Base-by-base conservation (phyloP, 2,888 invertebrate species). In the Operophtera brumata region DNA sequence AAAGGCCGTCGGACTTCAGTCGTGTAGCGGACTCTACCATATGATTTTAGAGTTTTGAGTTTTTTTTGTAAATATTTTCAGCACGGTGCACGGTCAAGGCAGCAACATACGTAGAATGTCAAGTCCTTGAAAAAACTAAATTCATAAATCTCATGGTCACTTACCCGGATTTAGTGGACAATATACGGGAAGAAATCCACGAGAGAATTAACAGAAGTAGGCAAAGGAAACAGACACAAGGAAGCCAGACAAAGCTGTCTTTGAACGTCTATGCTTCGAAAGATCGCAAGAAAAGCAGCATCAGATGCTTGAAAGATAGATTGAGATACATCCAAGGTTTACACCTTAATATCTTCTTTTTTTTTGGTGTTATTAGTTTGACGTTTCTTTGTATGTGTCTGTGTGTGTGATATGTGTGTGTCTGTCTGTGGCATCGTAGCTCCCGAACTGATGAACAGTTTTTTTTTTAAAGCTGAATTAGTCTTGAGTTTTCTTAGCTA, bases 71-170 rank as follows among this genome's bases (percentile, higher is more conserved):
- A 13, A 32, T 34, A 1, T 36, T 70, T 73, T 57, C 64, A 90
- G 88, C 91, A 6, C 82, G 90, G 60, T 88, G 91, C 44, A 89
- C 91, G 35, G 86, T 92, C 3, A 87, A 88, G 77, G 91, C 91
- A 12, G 86, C 89, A 4, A 85, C 85, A 11, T 91, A 91, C 55
- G 89, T 90, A 0, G 91, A 92, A 74, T 86, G 91, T 56, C 90
- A 91, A 78, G 87, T 88, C n/a, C 70, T 91, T 42, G 80, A 87
- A 56, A 89, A 89, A 64, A 84, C 84, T 0, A 87, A 88, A 54
- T 91, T 90, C 55, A 86, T 86, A 59, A 79, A 78, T 64, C 77
- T 91, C 32, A 90, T 91, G 84, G 77, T 86, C 12, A 86, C 84
- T 7, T 91, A 90, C 64, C 91, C 91, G 10, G 83, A 88, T 55